Base-by-base conservation (phyloP, 2,888 invertebrate species). In the Troides helena region DNA sequence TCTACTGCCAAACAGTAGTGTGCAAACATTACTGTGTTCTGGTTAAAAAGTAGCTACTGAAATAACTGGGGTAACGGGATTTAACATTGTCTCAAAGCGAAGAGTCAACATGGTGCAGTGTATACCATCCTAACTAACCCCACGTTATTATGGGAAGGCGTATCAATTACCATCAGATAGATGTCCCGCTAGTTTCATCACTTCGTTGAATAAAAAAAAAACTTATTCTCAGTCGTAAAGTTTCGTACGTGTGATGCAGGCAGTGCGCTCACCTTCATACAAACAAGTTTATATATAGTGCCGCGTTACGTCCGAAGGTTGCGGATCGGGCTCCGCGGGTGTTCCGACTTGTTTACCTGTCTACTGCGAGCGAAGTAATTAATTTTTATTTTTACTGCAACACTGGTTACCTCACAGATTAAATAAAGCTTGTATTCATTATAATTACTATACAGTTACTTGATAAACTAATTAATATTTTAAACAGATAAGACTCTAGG, bases 311-410 rank as follows among this genome's bases (percentile, higher is more conserved):
- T 56, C 56, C 68, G 57, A 56, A 69, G 69, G 66, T 56, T 62
- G 56, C 62, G 17, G 57, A 67, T 66, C 59, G 36, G 14, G 46
- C 86, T 73, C 80, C 83, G 83, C 83, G 85, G 86, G 88, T 85
- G 87, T 86, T 70, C 82, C 83, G 76, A 68, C 77, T 74, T 85
- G 87, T 86, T 86, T 87, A 86, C 86, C 82, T 82, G 80, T 77
- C 78, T 76, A 75, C 72, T 68, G 76, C 36, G 66, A 50, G 59
- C 66, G 30, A 53, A 43, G 66, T 70, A 70, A 70, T 70, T 70
- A 70, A 66, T 50, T 70, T 70, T 66, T 59, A 59, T 59, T 66
- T 64, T 70, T 66, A 70, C 58, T 8, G 66, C 50, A 62, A 56
- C 69, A 69, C 57, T 46, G 53, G 46, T 65, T 62, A 59, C 36